Evolutionary conservation across 2,113 vertebrate genomes (phyloP).

Genomic region (Oncorhynchus nerka): DNA sequence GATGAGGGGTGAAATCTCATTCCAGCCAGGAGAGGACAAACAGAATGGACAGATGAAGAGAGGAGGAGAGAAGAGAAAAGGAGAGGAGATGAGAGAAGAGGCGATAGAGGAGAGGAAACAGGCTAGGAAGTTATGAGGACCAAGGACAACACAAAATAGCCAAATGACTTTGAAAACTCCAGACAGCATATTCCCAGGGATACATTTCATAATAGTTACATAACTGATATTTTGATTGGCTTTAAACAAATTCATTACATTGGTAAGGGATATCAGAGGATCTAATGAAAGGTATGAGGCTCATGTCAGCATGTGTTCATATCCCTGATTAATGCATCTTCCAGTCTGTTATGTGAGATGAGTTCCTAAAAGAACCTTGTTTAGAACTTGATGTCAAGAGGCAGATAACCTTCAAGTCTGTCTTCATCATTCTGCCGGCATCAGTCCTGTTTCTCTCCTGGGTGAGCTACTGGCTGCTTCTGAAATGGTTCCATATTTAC

Average conservation of each 20-base stretch:
- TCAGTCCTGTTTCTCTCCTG: constrained; percentile 4
- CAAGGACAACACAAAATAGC: constrained; percentile 19
- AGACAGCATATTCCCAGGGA: constrained; percentile 21
- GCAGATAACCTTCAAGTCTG: constrained; percentile 40
- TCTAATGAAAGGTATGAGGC: background rate
- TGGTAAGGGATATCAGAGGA: background rate
- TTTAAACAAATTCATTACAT: constrained; percentile 21
- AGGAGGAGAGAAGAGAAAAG: too few relatives aligned
- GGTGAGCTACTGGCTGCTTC: background rate
- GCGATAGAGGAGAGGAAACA: too few relatives aligned
- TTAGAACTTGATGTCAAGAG: constrained; percentile 34
- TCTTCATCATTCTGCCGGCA: constrained; percentile 30
- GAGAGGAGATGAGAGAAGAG: too few relatives aligned
- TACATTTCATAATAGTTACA: constrained; percentile 10
- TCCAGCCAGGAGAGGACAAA: constrained; percentile 56
- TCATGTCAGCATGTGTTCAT: too few relatives aligned
- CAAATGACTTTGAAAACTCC: constrained; percentile 24
- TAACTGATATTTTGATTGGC: constrained; percentile 25
- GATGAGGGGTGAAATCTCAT: constrained; percentile 40
- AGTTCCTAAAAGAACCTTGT: background rate
- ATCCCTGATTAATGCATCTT: too few relatives aligned
- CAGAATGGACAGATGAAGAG: constrained; percentile 17
- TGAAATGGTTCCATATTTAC: too few relatives aligned
- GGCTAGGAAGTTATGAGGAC: constrained; percentile 4
- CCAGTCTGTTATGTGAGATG: background rate